Conservation (phyloP, 1,140 invertebrate genomes). For the Papilio aristodemus region DNA sequence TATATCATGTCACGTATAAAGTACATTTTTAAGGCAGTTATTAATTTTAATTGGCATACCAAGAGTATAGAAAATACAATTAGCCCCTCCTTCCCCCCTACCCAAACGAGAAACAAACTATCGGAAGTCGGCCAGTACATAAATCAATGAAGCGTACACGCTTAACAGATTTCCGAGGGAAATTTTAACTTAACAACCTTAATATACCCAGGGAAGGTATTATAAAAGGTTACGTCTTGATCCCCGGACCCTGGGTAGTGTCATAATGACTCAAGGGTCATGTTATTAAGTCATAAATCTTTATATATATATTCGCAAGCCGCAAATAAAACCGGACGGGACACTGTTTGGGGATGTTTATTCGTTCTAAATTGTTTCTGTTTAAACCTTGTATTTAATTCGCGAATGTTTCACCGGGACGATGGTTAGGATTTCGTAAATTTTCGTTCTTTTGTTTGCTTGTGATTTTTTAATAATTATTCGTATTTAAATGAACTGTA, state of each 20-base stretch:
- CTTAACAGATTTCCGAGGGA: constrained; percentile 28
- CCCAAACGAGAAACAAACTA: constrained; percentile 22
- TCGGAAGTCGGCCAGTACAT: background rate
- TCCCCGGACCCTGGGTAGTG: constrained; percentile 28
- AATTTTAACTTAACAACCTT: constrained; percentile 30
- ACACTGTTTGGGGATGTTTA: constrained; percentile 30
- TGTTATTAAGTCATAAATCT: constrained; percentile 42
- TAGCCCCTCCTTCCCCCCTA: constrained; percentile 2
- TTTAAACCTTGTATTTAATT: constrained; percentile 34
- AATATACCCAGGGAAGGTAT: constrained; percentile 32
- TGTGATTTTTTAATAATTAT: background rate
- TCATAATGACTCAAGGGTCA: constrained; percentile 35
- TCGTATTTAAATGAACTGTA: background rate
- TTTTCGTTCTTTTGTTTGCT: background rate
- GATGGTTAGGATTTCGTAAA: background rate
- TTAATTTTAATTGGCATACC: constrained; percentile 4
- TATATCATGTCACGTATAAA: background rate
- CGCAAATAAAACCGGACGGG: constrained; percentile 33
- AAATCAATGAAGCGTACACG: constrained; percentile 26
- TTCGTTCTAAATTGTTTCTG: constrained; percentile 35
- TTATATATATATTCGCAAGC: constrained; percentile 33
- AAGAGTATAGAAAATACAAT: constrained; percentile 10
- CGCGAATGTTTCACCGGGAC: constrained; percentile 18
- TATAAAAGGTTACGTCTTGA: constrained; percentile 25
- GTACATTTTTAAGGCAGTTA: background rate